Evolutionary conservation across 2,888 invertebrate species (phyloP).

Genomic region (Iselma pallidipennis): DNA sequence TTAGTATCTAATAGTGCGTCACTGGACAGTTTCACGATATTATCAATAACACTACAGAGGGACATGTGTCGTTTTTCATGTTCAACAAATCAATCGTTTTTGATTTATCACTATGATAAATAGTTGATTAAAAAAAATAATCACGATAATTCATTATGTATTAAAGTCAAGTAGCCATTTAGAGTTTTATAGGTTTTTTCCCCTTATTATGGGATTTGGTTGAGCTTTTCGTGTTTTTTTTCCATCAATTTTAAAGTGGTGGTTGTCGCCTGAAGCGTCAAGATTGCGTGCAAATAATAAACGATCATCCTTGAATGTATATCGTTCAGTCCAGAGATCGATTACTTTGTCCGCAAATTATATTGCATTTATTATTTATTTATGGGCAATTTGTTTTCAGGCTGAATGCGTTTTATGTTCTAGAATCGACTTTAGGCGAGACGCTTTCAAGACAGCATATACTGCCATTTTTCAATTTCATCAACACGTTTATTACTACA

Average conservation of each 20-base stretch:
- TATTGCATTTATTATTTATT: slow-evolving; percentile 1
- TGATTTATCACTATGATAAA: background rate
- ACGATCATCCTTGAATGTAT: background rate
- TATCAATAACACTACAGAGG: background rate
- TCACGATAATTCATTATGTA: background rate
- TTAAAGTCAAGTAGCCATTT: background rate
- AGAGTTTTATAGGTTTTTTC: background rate
- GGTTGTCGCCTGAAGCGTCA: background rate
- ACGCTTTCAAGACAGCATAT: background rate
- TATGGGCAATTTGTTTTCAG: slow-evolving; percentile 1
- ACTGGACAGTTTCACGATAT: background rate
- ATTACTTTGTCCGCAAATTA: slow-evolving; percentile 1
- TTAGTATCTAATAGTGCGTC: background rate
- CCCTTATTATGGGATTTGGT: background rate
- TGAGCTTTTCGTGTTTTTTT: background rate
- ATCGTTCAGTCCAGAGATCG: background rate
- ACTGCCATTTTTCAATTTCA: background rate
- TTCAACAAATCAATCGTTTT: background rate
- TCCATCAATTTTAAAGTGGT: background rate
- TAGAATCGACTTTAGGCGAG: background rate
- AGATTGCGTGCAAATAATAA: slow-evolving; percentile 2
- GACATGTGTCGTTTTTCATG: too few species aligned
- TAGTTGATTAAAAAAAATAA: background rate
- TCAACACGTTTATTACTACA: background rate
- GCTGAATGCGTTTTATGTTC: background rate